Percentiles rank a stretch among this genome's conserved stretches.
These are phyloP conservation scores for Ploceus nigricollis DNA, from an alignment of 2,113 vertebrate species.

Conservation along the genomic window DNA sequence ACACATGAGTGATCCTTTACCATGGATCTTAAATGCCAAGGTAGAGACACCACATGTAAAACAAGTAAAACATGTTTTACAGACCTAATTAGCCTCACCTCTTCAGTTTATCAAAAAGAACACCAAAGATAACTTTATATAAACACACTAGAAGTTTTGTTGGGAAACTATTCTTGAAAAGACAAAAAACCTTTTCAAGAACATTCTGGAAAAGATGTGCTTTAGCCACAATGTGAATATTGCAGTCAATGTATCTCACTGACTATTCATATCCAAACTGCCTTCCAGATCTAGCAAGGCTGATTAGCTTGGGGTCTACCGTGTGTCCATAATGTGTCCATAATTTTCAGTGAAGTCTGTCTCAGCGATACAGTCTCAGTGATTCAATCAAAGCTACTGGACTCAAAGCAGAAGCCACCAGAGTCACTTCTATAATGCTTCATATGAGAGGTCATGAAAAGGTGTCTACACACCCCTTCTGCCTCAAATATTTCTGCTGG, in stretches of 20 bases:
- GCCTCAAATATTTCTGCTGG: background rate
- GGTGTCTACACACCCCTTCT: accelerated
- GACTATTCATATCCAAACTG: background rate
- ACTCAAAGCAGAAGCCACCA: background rate
- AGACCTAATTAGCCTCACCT: background rate
- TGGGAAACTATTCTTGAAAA: background rate
- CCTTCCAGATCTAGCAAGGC: background rate
- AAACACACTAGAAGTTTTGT: background rate
- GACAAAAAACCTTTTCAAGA: background rate
- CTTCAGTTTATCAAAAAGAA: background rate
- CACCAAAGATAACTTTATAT: background rate
- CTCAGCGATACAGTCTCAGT: background rate
- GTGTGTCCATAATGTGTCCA: accelerated
- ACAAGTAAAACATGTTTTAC: background rate
- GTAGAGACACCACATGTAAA: background rate
- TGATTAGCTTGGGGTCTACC: background rate
- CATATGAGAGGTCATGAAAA: background rate
- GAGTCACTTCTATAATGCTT: background rate
- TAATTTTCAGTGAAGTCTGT: background rate
- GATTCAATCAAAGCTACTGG: background rate
- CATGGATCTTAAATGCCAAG: background rate
- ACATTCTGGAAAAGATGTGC: background rate
- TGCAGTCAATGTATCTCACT: background rate
- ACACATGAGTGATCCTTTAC: background rate
- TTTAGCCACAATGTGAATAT: background rate